Percentiles rank a stretch among this genome's conserved stretches.
Evolutionary conservation across 2,797 vertebrate genomes (phyloP).

Genomic region (Oreochromis mossambicus): DNA sequence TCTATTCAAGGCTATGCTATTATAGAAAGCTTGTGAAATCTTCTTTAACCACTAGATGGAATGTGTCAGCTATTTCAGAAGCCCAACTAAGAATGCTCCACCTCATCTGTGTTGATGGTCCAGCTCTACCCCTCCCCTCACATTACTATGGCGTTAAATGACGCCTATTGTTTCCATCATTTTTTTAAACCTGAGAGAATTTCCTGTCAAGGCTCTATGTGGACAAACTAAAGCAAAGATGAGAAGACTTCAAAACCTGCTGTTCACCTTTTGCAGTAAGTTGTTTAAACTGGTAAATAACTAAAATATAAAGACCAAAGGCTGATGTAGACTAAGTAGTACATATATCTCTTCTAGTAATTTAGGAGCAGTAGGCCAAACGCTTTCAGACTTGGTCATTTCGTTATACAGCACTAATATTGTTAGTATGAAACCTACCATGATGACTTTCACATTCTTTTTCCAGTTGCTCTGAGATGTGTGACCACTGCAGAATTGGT

Average conservation of each 20-base stretch:
- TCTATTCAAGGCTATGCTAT: too few species aligned
- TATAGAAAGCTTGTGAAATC: too few species aligned
- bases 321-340: background rate
- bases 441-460: too few species aligned
- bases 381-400: background rate
- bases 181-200: background rate
- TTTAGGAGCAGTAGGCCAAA: background rate
- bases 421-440: background rate
- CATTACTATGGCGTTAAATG: too few species aligned
- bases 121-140: too few species aligned
- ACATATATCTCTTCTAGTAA: background rate
- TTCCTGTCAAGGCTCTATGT: background rate
- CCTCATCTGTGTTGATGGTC: too few species aligned
- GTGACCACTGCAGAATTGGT: too few species aligned
- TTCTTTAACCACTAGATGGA: too few species aligned
- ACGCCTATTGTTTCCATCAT: too few species aligned
- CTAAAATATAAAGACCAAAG: background rate
- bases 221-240: background rate
- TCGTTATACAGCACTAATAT: background rate
- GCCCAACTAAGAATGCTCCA: too few species aligned
- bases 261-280: background rate
- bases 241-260: background rate
- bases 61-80: too few species aligned
- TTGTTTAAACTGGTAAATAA: background rate
- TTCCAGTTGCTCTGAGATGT: too few species aligned